Percentiles rank a stretch among this genome's conserved stretches.
Evolutionary conservation across 2,113 vertebrate species (phyloP).

Genomic region (Engraulis encrasicolus): DNA sequence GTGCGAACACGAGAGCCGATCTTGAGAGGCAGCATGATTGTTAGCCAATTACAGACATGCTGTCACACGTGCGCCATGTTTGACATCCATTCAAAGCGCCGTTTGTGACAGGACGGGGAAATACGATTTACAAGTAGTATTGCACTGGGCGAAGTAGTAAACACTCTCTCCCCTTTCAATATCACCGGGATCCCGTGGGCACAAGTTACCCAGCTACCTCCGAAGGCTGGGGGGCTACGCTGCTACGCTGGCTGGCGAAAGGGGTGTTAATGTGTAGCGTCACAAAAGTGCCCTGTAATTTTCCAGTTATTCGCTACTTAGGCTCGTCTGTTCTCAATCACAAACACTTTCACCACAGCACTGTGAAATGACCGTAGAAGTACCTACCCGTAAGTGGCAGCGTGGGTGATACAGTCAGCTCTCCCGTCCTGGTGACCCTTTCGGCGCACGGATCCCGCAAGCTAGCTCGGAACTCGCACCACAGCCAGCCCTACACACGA

Average conservation of each 20-base stretch:
- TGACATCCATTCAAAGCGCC: slow-evolving; percentile 9
- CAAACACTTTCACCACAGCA: background rate
- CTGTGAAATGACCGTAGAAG: background rate
- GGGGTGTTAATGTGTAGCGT: background rate
- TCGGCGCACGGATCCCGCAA: background rate
- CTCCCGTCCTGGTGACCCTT: slow-evolving; percentile 1
- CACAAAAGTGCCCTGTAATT: background rate
- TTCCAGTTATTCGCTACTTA: background rate
- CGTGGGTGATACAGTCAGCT: slow-evolving; percentile 9
- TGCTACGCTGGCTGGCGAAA: background rate
- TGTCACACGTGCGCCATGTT: slow-evolving; percentile 15
- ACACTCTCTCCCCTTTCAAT: background rate
- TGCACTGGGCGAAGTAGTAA: background rate
- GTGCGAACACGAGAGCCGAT: background rate
- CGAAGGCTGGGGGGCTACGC: background rate
- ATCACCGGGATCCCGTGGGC: background rate
- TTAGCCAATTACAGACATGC: slow-evolving; percentile 19
- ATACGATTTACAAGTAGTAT: background rate
- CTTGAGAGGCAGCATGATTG: slow-evolving; percentile 2
- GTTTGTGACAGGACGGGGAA: background rate
- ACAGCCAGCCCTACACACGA: background rate
- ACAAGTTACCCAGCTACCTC: background rate
- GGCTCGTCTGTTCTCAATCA: background rate
- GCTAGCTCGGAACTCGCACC: background rate
- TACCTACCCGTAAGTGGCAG: slow-evolving; percentile 8